A percentile compares a stretch with the other conserved stretches of the same genome.
Conservation (phyloP, 2,888 invertebrate genomes). For the Apodemia duryi region DNA sequence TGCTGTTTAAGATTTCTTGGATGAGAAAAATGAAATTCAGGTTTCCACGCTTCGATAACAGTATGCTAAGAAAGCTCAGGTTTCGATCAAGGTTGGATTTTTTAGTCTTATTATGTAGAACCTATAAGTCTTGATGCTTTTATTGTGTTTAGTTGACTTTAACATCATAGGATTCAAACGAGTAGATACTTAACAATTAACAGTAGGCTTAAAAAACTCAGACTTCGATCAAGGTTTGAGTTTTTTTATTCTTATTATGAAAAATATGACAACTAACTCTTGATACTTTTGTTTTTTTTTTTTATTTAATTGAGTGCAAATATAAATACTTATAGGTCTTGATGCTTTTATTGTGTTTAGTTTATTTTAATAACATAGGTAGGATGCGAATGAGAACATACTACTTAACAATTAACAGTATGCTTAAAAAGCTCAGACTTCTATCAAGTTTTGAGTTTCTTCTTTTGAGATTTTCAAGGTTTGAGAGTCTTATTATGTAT, state of each 20-base stretch:
- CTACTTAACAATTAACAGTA: constrained; percentile 23
- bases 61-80: constrained; percentile 38
- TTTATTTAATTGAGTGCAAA: too few species aligned
- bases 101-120: neutral
- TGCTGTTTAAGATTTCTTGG: constrained; percentile 27
- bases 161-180: too few species aligned
- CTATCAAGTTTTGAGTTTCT: constrained; percentile 38
- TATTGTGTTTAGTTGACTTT: too few species aligned
- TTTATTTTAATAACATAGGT: too few species aligned
- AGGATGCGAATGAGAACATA: too few species aligned
- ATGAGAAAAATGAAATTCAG: constrained; percentile 47
- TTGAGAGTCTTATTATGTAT: neutral
- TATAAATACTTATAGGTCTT: too few species aligned
- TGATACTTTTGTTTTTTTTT: neutral
- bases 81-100: constrained; percentile 38
- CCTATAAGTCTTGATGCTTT: neutral
- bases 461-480: too few species aligned
- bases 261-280: neutral
- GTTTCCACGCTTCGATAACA: constrained; percentile 39
- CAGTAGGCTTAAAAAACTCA: constrained; percentile 38
- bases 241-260: neutral
- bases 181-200: neutral
- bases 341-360: too few species aligned
- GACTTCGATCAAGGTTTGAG: constrained; percentile 38
- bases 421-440: constrained; percentile 36